Evolutionary conservation across 92 coral and sea anemone species (phyloP).

Genomic region (Galaxea fascicularis): DNA sequence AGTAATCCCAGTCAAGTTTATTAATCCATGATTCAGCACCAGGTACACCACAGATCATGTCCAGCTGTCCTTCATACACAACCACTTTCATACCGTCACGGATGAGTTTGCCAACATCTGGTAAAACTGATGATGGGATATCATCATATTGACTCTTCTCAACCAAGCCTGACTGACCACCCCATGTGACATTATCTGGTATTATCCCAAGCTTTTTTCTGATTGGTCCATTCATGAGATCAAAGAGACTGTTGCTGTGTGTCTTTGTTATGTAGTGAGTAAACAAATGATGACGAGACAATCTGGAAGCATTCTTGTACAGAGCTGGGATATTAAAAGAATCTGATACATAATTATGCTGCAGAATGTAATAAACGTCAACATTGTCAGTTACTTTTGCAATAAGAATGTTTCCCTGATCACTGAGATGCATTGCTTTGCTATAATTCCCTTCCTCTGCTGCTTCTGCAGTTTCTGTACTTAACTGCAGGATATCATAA

Average conservation of each 20-base stretch:
- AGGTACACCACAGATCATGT: conserved; percentile 77
- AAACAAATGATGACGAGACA: conserved; percentile 31
- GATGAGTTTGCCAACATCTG: conserved; percentile 74
- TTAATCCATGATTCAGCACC: conserved; percentile 80
- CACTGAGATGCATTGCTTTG: conserved; percentile 51
- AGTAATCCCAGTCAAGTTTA: conserved; percentile 68
- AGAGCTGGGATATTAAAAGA: neutral
- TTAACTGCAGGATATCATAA: conserved; percentile 25
- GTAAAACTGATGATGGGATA: conserved; percentile 64
- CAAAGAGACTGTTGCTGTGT: conserved; percentile 52
- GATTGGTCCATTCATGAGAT: conserved; percentile 87
- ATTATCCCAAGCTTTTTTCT: conserved; percentile 81
- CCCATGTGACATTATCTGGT: conserved; percentile 81
- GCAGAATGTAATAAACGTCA: conserved; percentile 72
- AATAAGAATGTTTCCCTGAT: conserved; percentile 33
- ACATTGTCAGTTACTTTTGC: conserved; percentile 71
- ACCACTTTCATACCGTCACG: conserved; percentile 67
- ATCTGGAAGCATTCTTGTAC: conserved; percentile 14
- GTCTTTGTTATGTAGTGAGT: conserved; percentile 45
- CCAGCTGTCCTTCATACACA: conserved; percentile 83
- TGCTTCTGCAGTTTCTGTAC: conserved; percentile 57
- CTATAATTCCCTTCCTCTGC: conserved; percentile 57
- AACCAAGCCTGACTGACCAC: conserved; percentile 76
- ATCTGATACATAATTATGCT: conserved; percentile 56
- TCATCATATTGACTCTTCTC: conserved; percentile 55